Conservation (phyloP, 2,797 vertebrate species). For the Emys orbicularis region DNA sequence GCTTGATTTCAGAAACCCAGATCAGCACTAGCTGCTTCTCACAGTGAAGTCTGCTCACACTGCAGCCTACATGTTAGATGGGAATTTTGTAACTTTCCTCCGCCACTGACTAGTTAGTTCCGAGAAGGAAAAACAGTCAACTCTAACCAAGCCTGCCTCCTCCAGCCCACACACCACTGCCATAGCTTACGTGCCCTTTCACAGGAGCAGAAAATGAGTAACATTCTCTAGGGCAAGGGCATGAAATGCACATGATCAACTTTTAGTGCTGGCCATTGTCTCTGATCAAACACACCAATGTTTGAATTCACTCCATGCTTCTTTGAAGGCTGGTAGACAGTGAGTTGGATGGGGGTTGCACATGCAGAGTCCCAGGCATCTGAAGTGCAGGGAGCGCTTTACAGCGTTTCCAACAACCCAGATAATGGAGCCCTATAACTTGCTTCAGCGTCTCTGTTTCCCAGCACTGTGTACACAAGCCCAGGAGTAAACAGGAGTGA, state of each 20-base stretch:
- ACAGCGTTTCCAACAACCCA: not conserved
- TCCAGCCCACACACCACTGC: not conserved
- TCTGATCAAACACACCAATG: not conserved
- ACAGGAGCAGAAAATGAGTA: not conserved
- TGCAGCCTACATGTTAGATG: too few species aligned
- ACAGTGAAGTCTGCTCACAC: not conserved
- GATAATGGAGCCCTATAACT: not conserved
- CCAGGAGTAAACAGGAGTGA: constrained; percentile 70
- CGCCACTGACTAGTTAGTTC: not conserved
- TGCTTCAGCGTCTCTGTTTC: not conserved
- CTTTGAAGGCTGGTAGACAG: constrained; percentile 18
- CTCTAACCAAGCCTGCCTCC: not conserved
- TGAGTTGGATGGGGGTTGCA: not conserved
- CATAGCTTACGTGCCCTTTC: not conserved
- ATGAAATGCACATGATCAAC: not conserved
- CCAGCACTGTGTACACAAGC: constrained; percentile 54
- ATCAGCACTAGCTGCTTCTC: not conserved
- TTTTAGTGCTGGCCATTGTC: not conserved
- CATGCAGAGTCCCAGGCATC: not conserved
- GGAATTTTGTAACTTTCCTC: not conserved
- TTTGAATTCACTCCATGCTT: not conserved
- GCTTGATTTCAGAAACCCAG: not conserved
- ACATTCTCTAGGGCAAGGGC: not conserved
- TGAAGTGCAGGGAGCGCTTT: not conserved
- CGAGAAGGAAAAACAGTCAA: not conserved